Base-by-base conservation (phyloP, 1,140 invertebrate genomes). In the Lethocerus indicus region DNA sequence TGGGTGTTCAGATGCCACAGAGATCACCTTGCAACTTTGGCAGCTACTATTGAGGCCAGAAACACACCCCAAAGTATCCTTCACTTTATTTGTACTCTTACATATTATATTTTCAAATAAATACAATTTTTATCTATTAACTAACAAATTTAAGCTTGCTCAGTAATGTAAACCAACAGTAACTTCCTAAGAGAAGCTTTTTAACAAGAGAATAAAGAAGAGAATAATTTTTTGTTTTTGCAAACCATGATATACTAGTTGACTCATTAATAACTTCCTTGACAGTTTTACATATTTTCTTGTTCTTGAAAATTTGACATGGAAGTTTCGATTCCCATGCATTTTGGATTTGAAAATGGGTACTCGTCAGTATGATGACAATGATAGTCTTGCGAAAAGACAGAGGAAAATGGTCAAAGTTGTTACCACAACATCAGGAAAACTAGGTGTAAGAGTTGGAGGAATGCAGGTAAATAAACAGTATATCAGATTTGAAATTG, bases 321-420 rank as follows among this genome's bases (percentile, higher is more conserved):
- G 62, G 46, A 63, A 67, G 25, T 74, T 65, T 41, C 56, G 59
- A 43, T 59, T 61, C 40, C 64, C 64, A 0, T 76, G 74, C 60
- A 66, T 78, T 27, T 60, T 79, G 37, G 76, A 79, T 59, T 62
- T 79, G 43, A 79, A 79, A 61, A 74, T 80, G 73, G 77, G 77
- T 13, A 75, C 72, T 6, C 57, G 74, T 28, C 75, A 78, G 55
- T 72, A 78, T 60, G 73, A 72, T 13, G 75, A 76, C 58, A 68
- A 73, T 58, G 74, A 72, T 9, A 61, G 67, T 12, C 64, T 71
- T 13, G 64, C 67, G 18, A 79, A 79, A 57, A 65, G 65, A 27
- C 60, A 66, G 39, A 65, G 68, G 47, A 71, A 79, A 57, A 70
- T 67, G 57, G 64, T 64, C 25, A 76, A 75, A 60, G 76, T 74